These are phyloP conservation scores for Drosophila baimaii DNA, from an alignment of 1,140 invertebrate species.

Conservation along the genomic window DNA sequence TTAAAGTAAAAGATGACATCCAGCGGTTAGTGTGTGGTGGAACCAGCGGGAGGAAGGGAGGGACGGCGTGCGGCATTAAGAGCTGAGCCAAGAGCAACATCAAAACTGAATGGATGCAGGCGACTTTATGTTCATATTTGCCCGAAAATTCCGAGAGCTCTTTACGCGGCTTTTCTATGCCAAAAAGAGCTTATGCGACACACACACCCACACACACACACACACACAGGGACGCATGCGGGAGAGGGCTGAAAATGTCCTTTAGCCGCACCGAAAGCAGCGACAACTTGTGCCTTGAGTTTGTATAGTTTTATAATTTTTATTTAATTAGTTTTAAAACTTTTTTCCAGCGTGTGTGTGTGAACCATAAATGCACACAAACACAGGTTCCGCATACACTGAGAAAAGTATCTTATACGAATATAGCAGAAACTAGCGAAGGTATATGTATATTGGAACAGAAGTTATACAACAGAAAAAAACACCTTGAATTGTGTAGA, in stretches of 20 bases:
- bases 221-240: conserved; percentile 6
- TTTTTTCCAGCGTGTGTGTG: conserved; percentile 61
- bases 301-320: conserved; percentile 81
- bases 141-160: conserved; percentile 67
- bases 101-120: conserved; percentile 62
- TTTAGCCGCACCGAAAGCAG: conserved; percentile 43
- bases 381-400: conserved; percentile 16
- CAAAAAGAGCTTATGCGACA: conserved; percentile 53
- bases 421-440: background rate
- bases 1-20: conserved; percentile 72
- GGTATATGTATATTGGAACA: background rate
- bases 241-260: conserved; percentile 54
- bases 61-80: conserved; percentile 35
- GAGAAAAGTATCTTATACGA: background rate
- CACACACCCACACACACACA: conserved; percentile 21
- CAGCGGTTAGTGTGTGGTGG: conserved; percentile 46
- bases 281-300: conserved; percentile 73
- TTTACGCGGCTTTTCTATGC: conserved; percentile 61
- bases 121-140: conserved; percentile 74
- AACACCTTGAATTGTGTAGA: background rate
- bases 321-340: conserved; percentile 83
- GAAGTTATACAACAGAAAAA: too few species aligned
- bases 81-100: conserved; percentile 57
- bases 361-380: conserved; percentile 54
- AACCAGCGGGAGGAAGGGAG: too few species aligned